Evolutionary conservation across 2,797 vertebrate species (phyloP).

Genomic region (Graptemys geographica): DNA sequence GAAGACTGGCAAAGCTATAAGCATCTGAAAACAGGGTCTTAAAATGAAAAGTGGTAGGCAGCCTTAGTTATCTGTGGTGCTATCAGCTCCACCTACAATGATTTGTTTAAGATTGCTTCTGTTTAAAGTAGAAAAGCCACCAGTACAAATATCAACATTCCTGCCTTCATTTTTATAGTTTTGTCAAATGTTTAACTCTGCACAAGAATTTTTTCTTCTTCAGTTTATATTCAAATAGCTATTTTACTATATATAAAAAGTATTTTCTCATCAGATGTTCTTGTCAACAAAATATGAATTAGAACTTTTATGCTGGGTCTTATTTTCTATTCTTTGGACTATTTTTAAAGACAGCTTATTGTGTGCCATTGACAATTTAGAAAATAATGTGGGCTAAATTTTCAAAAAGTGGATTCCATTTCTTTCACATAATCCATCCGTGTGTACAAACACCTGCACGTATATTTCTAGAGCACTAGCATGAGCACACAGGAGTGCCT

Average conservation of each 20-base stretch:
- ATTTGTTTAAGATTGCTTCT: background rate
- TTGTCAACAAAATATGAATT: background rate
- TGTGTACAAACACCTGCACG: background rate
- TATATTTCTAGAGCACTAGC: background rate
- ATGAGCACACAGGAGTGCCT: background rate
- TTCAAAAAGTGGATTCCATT: background rate
- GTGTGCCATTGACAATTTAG: background rate
- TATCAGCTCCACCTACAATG: background rate
- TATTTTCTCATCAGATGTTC: background rate
- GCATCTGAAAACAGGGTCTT: background rate
- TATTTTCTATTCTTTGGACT: background rate
- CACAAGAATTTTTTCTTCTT: background rate
- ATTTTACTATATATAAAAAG: background rate
- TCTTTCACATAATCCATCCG: background rate
- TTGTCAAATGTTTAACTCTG: background rate
- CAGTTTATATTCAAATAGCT: background rate
- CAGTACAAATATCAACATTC: background rate
- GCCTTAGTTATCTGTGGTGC: background rate
- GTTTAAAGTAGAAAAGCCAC: background rate
- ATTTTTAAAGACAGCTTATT: background rate
- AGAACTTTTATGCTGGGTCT: rapidly evolving
- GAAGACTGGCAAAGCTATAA: constrained; percentile 18
- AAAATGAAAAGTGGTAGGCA: constrained; percentile 29
- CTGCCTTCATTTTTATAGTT: background rate
- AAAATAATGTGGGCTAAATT: background rate